phyloP scores from a whole-genome alignment of 64 coral and sea anemone genomes.

The Pocillopora damicornis region DNA sequence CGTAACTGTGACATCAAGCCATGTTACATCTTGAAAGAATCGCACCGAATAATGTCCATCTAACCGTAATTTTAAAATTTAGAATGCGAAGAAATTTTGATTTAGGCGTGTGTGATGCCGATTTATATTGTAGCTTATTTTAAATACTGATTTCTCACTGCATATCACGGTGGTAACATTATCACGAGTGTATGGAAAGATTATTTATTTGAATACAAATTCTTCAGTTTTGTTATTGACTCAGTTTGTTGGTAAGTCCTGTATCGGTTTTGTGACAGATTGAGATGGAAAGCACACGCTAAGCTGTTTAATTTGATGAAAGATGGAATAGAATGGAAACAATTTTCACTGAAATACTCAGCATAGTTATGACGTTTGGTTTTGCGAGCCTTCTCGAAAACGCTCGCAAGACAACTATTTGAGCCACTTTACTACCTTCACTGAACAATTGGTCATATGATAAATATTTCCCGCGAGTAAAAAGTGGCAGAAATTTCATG shows the following conservation, averaged over 20 bases:
- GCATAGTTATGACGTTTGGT: too few species aligned
- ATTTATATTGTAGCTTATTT: not conserved
- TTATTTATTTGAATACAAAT: conserved; percentile 3
- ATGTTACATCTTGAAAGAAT: not conserved
- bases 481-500: too few species aligned
- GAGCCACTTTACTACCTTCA: too few species aligned
- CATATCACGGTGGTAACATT: not conserved
- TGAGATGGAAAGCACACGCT: too few species aligned
- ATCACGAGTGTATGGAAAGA: not conserved
- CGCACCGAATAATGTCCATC: not conserved
- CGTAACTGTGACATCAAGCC: not conserved
- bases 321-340: too few species aligned
- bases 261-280: too few species aligned
- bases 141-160: not conserved
- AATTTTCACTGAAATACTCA: too few species aligned
- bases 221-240: not conserved
- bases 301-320: too few species aligned
- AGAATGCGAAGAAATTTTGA: not conserved
- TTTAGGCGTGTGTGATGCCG: not conserved
- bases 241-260: not conserved
- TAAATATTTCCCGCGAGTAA: too few species aligned
- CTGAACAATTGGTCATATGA: too few species aligned
- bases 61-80: not conserved
- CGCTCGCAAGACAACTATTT: too few species aligned
- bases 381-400: too few species aligned